A percentile compares a stretch with the other conserved stretches of the same genome.
phyloP scores from a whole-genome alignment of 2,113 vertebrate genomes.

The Salvelinus namaycush region DNA sequence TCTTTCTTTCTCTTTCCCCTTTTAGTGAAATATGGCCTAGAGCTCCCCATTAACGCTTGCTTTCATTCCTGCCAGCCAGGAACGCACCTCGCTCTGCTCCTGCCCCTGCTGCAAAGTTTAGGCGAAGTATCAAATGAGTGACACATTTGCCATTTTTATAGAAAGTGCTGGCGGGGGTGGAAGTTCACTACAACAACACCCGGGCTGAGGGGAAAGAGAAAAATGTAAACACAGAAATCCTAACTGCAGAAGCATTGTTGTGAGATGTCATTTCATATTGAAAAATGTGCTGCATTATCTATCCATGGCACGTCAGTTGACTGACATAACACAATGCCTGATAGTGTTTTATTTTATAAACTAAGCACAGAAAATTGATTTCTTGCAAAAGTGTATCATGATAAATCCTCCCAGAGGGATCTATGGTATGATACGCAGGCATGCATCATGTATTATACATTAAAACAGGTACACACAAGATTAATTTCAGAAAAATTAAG shows the following conservation, averaged over 20 bases:
- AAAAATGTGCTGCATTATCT: not conserved
- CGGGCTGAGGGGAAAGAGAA: slow-evolving; percentile 11
- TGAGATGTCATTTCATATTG: not conserved
- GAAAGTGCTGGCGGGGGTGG: slow-evolving; percentile 3
- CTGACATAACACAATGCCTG: not conserved
- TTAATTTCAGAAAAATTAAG: too few relatives aligned
- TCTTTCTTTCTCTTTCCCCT: slow-evolving; percentile 13
- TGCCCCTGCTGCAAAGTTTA: slow-evolving; percentile 37
- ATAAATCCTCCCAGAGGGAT: not conserved
- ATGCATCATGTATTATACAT: too few relatives aligned
- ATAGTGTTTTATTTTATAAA: not conserved
- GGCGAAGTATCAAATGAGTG: slow-evolving; percentile 29
- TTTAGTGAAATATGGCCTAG: slow-evolving; percentile 34
- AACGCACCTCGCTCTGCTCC: not conserved
- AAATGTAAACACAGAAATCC: not conserved
- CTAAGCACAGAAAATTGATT: too few relatives aligned
- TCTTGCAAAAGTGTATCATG: too few relatives aligned
- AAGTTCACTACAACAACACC: slow-evolving; percentile 24
- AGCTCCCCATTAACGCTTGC: slow-evolving; percentile 35
- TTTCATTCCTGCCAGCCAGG: slow-evolving; percentile 24
- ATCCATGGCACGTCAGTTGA: not conserved
- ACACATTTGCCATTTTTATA: slow-evolving; percentile 44
- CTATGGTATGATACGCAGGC: not conserved
- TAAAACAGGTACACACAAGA: too few relatives aligned
- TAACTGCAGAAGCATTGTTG: not conserved